These are phyloP conservation scores for Heliothis virescens DNA, from an alignment of 1,140 invertebrate genomes.

Conservation along the genomic window DNA sequence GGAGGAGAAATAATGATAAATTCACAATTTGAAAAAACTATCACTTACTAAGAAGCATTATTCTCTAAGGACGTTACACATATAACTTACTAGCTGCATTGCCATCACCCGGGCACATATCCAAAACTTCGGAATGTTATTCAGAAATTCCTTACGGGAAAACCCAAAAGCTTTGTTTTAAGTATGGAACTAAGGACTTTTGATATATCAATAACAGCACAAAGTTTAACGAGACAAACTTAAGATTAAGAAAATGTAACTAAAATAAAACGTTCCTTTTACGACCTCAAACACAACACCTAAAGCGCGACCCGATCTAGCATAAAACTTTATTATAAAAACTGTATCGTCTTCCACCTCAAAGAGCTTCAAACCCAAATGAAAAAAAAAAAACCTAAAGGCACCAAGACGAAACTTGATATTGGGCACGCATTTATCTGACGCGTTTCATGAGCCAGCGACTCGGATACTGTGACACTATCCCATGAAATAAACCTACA, in stretches of 20 bases:
- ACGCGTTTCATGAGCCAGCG: constrained; percentile 76
- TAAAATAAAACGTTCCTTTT: background rate
- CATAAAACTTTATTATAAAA: constrained; percentile 28
- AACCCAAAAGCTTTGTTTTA: too few species aligned
- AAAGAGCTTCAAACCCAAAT: constrained; percentile 45
- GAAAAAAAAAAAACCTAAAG: constrained; percentile 55
- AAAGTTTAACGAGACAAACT: background rate
- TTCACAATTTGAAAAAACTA: too few species aligned
- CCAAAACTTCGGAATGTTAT: too few species aligned
- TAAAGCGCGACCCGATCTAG: constrained; percentile 19
- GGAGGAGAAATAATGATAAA: too few species aligned
- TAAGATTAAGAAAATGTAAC: background rate
- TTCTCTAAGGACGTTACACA: too few species aligned
- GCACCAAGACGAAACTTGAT: constrained; percentile 71
- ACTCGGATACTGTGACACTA: constrained; percentile 76
- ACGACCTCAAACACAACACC: background rate
- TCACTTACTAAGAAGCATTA: too few species aligned
- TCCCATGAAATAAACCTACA: constrained; percentile 54
- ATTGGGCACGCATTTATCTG: constrained; percentile 79
- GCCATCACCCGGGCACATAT: too few species aligned
- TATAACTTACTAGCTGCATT: too few species aligned
- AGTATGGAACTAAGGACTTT: too few species aligned
- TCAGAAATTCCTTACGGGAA: too few species aligned
- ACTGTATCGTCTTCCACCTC: constrained; percentile 34
- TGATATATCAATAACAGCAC: background rate